Percentiles rank a stretch among this genome's conserved stretches.
Evolutionary conservation across 92 coral and sea anemone genomes (phyloP).

Genomic region (Zoanthus sociatus): DNA sequence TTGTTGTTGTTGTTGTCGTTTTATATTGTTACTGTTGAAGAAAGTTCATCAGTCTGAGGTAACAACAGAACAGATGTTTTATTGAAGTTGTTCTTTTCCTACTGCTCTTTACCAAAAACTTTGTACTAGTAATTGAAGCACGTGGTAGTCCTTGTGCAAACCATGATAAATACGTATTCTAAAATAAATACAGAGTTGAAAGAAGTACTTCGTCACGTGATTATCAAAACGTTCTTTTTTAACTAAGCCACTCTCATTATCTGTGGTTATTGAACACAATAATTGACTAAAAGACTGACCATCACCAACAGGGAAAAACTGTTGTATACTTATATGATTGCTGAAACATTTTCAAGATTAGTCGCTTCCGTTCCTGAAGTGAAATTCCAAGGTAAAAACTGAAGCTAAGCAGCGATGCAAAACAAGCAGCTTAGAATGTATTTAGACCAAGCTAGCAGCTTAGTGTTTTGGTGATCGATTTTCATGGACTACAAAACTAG

Average conservation of each 20-base stretch:
- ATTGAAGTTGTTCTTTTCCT: background rate
- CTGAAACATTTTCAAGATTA: too few relatives aligned
- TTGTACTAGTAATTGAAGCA: background rate
- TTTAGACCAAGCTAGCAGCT: too few relatives aligned
- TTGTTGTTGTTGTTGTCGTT: background rate
- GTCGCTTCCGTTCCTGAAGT: too few relatives aligned
- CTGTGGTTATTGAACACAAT: background rate
- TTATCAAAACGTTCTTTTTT: background rate
- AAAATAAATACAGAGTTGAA: slow-evolving; percentile 27
- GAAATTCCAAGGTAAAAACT: too few relatives aligned
- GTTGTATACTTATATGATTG: too few relatives aligned
- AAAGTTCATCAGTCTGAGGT: background rate
- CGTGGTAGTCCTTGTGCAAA: background rate
- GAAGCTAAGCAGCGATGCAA: too few relatives aligned
- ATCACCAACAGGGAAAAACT: background rate
- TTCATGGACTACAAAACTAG: too few relatives aligned
- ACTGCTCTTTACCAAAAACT: background rate
- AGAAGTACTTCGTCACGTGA: background rate
- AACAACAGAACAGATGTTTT: background rate
- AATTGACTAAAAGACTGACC: background rate
- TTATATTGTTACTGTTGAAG: background rate
- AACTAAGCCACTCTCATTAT: background rate
- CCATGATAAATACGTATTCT: slow-evolving; percentile 19
- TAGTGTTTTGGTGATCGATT: too few relatives aligned
- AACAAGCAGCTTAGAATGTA: too few relatives aligned